Base-by-base conservation (phyloP, 1,140 invertebrate species). In the Galendromus occidentalis region DNA sequence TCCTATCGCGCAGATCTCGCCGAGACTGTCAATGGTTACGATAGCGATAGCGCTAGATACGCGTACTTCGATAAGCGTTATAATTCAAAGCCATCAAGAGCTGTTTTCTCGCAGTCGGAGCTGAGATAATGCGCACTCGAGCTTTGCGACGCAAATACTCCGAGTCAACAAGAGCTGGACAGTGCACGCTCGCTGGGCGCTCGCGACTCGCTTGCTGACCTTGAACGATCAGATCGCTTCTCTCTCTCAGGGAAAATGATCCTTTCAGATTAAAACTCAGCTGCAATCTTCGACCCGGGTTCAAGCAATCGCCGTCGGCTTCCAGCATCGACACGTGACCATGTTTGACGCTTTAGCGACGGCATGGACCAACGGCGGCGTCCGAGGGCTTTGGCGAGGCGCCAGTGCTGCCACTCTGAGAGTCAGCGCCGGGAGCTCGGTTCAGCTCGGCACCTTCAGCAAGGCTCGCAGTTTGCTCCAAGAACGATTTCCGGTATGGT, bases 371-470 rank as follows among this genome's bases (percentile, higher is more conserved):
- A 74, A 82, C 51, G 80, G 84, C 72, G 91, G 91, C 20, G 73
- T 80, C 47, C 74, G 72, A 71, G 86, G 87, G 18, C 71, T 92
- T 0, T 91, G 85, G 78, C 78, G 86, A 41, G 88, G 88, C 1
- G 84, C 84, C 45, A 74, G 80, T n/a, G 84, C 85, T 0, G 82
- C 85, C 25, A 77, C 91, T 67, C 85, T 85, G 0, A 80, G 88
- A 64, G 80, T 90, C 6, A 84, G 85, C 20, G 80, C 91, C 0
- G 90, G 88, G 7, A 91, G 88, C 6, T 81, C 86, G 0, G 82
- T 85, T 0, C 91, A 94, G 73, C 79, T 94, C 64, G 83, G 88
- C 1, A 84, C 86, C 1, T 93, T 91, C 75, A 81, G 77, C 30
- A 73, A 70, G 25, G 51, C 22, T 14, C 25, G 33, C 25, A 59